Percentiles rank a stretch among this genome's conserved stretches.
Conservation (phyloP, 2,797 vertebrate species). For the Poecilia picta region DNA sequence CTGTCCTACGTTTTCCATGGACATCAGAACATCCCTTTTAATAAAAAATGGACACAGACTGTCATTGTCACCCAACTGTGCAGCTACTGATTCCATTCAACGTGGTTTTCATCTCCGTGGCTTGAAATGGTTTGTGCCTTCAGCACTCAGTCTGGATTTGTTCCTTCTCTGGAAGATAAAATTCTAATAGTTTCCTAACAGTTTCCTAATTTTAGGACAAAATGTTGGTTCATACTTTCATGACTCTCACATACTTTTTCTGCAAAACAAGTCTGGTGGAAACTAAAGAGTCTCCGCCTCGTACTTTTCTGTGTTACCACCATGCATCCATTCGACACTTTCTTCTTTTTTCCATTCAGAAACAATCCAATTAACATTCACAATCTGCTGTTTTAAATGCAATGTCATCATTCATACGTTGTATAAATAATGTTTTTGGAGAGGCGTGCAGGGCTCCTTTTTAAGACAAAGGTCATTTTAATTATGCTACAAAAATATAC, state of each 20-base stretch:
- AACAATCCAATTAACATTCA: background rate
- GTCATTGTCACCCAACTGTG: background rate
- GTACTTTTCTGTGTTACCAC: background rate
- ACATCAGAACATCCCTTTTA: background rate
- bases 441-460: background rate
- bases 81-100: background rate
- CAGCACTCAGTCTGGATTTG: background rate
- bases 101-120: background rate
- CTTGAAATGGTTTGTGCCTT: background rate
- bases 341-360: background rate
- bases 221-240: background rate
- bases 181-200: background rate
- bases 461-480: background rate
- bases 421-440: background rate
- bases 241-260: background rate
- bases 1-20: background rate
- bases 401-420: background rate
- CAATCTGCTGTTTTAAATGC: background rate
- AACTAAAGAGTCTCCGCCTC: background rate
- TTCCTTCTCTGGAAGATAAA: background rate
- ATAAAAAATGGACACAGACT: background rate
- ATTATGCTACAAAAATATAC: background rate
- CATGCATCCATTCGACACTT: background rate
- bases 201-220: background rate
- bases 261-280: background rate